Percentiles rank a stretch among this genome's conserved stretches.
Conservation (phyloP, 1,140 invertebrate genomes). For the Panonychus citri region DNA sequence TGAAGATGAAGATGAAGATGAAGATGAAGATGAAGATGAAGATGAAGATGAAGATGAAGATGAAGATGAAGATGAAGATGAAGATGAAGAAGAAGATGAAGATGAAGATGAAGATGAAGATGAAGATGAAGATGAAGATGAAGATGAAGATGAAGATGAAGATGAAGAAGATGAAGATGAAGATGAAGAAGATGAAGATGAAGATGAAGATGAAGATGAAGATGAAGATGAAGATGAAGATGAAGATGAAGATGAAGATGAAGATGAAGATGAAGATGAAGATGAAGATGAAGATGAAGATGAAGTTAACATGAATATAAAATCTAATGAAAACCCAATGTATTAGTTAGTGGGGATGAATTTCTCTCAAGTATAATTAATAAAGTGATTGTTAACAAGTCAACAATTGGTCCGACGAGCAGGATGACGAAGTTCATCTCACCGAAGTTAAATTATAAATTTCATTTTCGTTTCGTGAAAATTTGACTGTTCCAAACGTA, state of each 20-base stretch:
- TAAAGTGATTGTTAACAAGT: no score
- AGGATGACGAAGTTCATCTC: no score
- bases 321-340: no score
- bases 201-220: not conserved
- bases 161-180: not conserved
- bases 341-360: no score
- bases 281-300: not conserved
- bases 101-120: not conserved
- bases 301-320: no score
- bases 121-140: not conserved
- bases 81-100: not conserved
- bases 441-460: no score
- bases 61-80: not conserved
- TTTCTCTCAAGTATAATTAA: no score
- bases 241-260: not conserved
- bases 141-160: not conserved
- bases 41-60: not conserved
- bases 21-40: not conserved
- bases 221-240: not conserved
- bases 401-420: no score
- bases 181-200: not conserved
- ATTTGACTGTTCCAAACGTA: no score
- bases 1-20: not conserved
- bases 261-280: not conserved
- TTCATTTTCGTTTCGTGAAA: no score